Conservation (phyloP, 2,888 invertebrate species). For the Tenthredo amoena region DNA sequence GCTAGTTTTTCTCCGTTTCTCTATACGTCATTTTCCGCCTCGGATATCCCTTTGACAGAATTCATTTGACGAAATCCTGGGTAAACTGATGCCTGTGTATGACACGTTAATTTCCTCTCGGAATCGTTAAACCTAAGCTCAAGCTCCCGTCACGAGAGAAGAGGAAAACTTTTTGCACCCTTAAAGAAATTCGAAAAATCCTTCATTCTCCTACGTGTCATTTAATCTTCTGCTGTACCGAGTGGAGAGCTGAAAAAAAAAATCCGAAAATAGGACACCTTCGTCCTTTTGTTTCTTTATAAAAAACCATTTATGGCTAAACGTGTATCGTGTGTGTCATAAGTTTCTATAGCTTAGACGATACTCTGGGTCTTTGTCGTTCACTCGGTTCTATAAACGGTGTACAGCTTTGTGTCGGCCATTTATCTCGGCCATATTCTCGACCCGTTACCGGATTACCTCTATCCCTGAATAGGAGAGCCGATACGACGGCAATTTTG, state of each 20-base stretch:
- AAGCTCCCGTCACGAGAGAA: background rate
- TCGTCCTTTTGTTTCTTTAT: background rate
- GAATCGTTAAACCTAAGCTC: background rate
- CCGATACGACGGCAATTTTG: conserved; percentile 29
- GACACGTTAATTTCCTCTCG: conserved; percentile 15
- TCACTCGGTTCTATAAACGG: background rate
- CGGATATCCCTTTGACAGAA: conserved; percentile 12
- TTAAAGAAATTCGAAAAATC: background rate
- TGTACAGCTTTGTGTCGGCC: background rate
- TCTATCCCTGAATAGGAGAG: conserved; percentile 27
- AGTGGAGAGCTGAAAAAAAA: background rate
- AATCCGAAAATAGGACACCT: background rate
- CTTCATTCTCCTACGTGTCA: background rate
- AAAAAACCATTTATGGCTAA: too few relatives aligned
- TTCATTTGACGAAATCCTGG: background rate
- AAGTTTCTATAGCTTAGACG: background rate
- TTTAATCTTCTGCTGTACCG: background rate
- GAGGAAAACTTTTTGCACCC: background rate
- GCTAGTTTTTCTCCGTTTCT: background rate
- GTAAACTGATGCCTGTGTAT: background rate
- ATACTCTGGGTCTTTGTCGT: background rate
- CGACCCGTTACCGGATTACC: conserved; percentile 21
- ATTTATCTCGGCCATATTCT: conserved; percentile 28
- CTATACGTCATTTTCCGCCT: background rate
- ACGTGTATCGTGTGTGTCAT: background rate